phyloP scores from a whole-genome alignment of 2,888 invertebrate species.

The Scaptomyza flava region DNA sequence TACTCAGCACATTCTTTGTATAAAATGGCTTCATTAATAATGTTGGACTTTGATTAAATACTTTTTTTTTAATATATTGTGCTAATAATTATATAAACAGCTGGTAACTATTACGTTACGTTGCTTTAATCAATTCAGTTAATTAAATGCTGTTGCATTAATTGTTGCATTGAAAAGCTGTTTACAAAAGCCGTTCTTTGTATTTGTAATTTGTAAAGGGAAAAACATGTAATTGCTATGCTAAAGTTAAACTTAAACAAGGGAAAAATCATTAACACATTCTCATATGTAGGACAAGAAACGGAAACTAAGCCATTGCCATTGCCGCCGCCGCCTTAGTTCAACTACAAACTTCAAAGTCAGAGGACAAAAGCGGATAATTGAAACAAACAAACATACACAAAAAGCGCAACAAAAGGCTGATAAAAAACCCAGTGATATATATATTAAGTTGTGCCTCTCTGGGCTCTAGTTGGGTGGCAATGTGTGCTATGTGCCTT shows the following conservation, averaged over 20 bases:
- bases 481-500: constrained; percentile 22
- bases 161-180: too few species aligned
- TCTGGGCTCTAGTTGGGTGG: constrained; percentile 16
- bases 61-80: neutral
- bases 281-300: neutral
- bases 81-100: neutral
- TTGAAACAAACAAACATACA: constrained; percentile 19
- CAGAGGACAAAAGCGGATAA: constrained; percentile 45
- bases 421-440: constrained; percentile 6
- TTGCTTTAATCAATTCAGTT: neutral
- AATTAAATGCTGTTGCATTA: neutral
- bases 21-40: neutral
- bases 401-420: constrained; percentile 1
- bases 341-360: constrained; percentile 69
- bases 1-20: constrained; percentile 6
- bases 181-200: too few species aligned
- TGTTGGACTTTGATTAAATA: neutral
- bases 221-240: neutral
- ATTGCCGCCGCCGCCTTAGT: constrained; percentile 53
- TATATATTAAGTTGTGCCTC: constrained; percentile 3
- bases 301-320: constrained; percentile 54
- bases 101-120: neutral
- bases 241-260: neutral
- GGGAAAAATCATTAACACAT: neutral
- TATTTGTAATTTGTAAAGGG: too few species aligned